Evolutionary conservation across 2,113 vertebrate species (phyloP), one percentile per base, ranked within the genome.

Genomic region (Centropristis striata): DNA sequence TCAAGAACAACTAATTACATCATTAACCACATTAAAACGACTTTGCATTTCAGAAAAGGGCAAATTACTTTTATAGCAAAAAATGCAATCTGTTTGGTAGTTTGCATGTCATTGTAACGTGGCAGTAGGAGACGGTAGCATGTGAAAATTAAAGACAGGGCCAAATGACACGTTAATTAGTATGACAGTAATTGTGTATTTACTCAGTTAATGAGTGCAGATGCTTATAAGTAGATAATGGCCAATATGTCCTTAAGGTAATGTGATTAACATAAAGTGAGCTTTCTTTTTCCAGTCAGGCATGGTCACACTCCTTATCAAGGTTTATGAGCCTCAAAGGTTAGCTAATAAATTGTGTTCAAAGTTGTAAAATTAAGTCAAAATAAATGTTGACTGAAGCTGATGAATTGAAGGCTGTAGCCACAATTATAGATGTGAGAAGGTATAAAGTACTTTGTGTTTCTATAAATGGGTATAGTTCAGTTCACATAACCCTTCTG

Each of bases 191-290:
- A 94, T 93, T 91, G 90, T 88, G 82, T 89, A 90, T 94, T 93
- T 91, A 90, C 76, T 83, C 78, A 80, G 69, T 73, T 93, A 93
- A 93, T 92, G 89, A 90, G 85, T 82, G 80, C 86, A 88, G 91
- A 92, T 92, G 90, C 86, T 87, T 88, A 74, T 85, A 88, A 84
- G 87, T 78, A 90, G 88, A 92, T 88, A 93, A 94, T 78, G 87
- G 53, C 36, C 71, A 80, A 55, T 51, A 69, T 81, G 82, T 92
- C 88, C 85, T 86, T 23, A 79, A 87, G 88, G 83, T 70, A 59
- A 44, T 63, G 73, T 51, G 79, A 90, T 88, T 83, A 79, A 81
- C 83, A 90, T 83, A 78, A 86, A 91, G 79, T 70, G 9, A 71
- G 81, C 14, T 69, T 64, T 68, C 15, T 67, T 57, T 55, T 58